Evolutionary conservation across 2,113 vertebrate species (phyloP), one percentile per base, ranked within the genome.

Genomic region (Hiodon tergisus): DNA sequence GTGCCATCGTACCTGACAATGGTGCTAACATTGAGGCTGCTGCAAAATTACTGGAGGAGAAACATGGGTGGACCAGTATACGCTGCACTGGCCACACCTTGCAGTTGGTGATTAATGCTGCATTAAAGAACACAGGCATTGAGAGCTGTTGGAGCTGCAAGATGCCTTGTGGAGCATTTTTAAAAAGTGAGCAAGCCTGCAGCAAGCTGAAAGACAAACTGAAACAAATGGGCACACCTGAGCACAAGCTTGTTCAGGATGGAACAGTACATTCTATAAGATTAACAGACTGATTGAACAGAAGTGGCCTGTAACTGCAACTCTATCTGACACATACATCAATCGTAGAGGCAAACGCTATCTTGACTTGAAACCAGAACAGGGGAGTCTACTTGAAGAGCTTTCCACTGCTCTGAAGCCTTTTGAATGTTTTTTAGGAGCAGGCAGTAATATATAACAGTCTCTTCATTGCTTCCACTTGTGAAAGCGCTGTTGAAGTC

Each of bases 401-500:
- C 10, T 79, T 74, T 65, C 54, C 7, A 66, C 51, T 65, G 72
- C n/a, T 67, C 74, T 78, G 5, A 72, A 76, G 67, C 59, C 59
- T 13, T 75, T 58, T 67, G 52, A 78, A 62, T 67, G 72, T 53
- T 75, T 10, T 71, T 72, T 65, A 68, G 74, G 67, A 79, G 71
- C 76, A 72, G 63, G 48, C 48, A 79, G 63, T 71, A 77, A 72
- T 77, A 79, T 48, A 57, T 17, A 47, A 73, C 77, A 74, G 74
- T 79, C 6, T 79, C 77, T 67, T 16, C 53, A 60, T 52, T 81
- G 69, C 68, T 71, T 67, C 67, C 71, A 74, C 50, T 81, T 73
- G 77, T 76, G 16, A 76, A 76, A 68, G 71, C 76, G 61, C 71
- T 80, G 6, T 68, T 77, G 72, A 80, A 80, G 71, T 82, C 74